Percentiles rank a stretch among this genome's conserved stretches.
Conservation (phyloP, 1,140 invertebrate species). For the Drosophila sucinea region DNA sequence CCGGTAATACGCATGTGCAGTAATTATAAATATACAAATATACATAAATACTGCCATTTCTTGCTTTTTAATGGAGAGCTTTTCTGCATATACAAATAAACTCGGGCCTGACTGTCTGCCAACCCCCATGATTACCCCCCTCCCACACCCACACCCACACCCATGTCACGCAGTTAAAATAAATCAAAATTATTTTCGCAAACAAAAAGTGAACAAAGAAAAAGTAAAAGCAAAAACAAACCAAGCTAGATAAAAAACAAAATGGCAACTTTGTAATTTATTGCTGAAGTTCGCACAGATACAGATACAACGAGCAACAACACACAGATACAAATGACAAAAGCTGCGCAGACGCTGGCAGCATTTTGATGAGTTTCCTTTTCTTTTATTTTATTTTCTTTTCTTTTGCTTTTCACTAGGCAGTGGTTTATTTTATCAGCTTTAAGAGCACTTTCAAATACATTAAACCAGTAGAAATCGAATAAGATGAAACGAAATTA, state of each 20-base stretch:
- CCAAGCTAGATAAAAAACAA: conserved; percentile 64
- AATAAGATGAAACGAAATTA: neutral
- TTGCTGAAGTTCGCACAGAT: conserved; percentile 74
- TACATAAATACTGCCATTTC: conserved; percentile 71
- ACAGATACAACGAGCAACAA: conserved; percentile 45
- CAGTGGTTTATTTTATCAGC: conserved; percentile 18
- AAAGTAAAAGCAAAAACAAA: conserved; percentile 14
- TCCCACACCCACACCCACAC: neutral
- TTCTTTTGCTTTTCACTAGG: conserved; percentile 20
- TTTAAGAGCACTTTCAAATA: conserved; percentile 30
- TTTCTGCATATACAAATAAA: conserved; percentile 71
- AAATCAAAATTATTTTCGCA: conserved; percentile 81
- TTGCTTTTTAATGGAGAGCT: conserved; percentile 79
- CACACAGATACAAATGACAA: conserved; percentile 65
- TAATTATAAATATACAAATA: conserved; percentile 82
- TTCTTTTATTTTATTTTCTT: neutral
- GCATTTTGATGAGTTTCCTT: conserved; percentile 61
- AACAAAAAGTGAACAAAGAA: conserved; percentile 62
- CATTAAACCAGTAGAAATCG: conserved; percentile 22
- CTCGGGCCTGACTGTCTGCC: conserved; percentile 42
- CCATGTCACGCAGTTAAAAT: conserved; percentile 48
- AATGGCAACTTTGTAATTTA: conserved; percentile 82
- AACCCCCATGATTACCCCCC: conserved; percentile 29
- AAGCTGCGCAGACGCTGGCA: conserved; percentile 53
- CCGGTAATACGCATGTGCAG: conserved; percentile 76